Base-by-base conservation (phyloP, 2,797 vertebrate species). In the Avahi laniger region DNA sequence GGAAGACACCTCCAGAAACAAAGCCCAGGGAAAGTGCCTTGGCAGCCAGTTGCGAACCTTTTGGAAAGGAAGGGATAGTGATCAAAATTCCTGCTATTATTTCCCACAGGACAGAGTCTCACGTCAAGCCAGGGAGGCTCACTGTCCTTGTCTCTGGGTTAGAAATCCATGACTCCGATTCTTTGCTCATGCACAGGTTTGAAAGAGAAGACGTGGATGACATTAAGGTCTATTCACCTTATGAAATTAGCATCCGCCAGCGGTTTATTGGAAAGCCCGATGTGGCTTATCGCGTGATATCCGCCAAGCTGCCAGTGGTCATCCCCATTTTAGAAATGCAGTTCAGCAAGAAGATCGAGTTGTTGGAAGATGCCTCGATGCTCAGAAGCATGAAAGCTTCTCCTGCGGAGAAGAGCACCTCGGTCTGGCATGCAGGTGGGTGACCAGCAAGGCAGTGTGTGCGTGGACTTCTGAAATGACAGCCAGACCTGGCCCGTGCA, bases 241-340 rank as follows among this genome's bases (percentile, higher is more conserved):
- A 99, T 4, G 99, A 99, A 95, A 96, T 99, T 89, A 99, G 99
- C 0, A 57, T 99, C 17, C 98, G 99, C 22, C 99, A 99, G 97
- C 98, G 99, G 0, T 99, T 99, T 61, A 99, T 99, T 0, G 99
- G 99, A 4, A 99, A 98, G 76, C 99, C 99, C 0, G 99, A 99
- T 93, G 97, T 99, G 67, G 98, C 99, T 93, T 99, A 98, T 97
- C 98, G 98, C 5, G 97, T 99, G 15, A 97, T 99, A 79, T 99
- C 99, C 0, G 99, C 99, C 28, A 99, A 98, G 95, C 99, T 99
- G 99, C 99, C 99, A 0, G 98, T 99, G 73, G 99, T 94, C 0
- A 96, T 99, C 59, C 98, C 99, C 0, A 28, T 99, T 91, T 97
- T 99, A 67, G 98, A 99, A 97, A 92, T 99, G 98, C 99, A 99